Conservation (phyloP, 2,888 invertebrate genomes). For the Miltochrista miniata region DNA sequence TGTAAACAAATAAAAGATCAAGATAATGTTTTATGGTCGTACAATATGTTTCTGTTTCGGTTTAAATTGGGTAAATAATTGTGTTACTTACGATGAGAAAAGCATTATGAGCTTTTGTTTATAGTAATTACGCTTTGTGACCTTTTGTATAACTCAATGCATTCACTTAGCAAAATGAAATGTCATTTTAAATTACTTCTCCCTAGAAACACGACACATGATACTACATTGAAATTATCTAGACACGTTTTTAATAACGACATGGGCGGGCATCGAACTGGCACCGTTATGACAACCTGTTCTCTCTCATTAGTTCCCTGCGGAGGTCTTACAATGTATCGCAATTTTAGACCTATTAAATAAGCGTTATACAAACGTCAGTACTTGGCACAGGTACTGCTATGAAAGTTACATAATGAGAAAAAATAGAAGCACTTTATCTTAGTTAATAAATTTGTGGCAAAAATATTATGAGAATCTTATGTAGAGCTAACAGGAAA, state of each 20-base stretch:
- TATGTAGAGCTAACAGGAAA: too few relatives aligned
- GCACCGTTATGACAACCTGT: slow-evolving; percentile 52
- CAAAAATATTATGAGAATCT: too few relatives aligned
- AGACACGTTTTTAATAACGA: slow-evolving; percentile 27
- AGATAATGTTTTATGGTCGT: slow-evolving; percentile 6
- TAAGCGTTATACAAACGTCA: slow-evolving; percentile 15
- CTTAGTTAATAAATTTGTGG: too few relatives aligned
- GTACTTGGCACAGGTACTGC: background rate
- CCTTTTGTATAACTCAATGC: too few relatives aligned
- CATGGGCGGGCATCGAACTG: slow-evolving; percentile 43
- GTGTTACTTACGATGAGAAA: too few relatives aligned
- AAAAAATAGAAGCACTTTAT: background rate
- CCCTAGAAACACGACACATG: background rate
- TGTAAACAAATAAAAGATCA: slow-evolving; percentile 41
- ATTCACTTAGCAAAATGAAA: too few relatives aligned
- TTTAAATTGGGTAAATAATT: too few relatives aligned
- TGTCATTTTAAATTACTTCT: too few relatives aligned
- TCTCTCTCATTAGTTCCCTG: slow-evolving; percentile 37
- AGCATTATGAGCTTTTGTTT: too few relatives aligned
- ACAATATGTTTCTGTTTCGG: too few relatives aligned
- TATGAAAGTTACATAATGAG: background rate
- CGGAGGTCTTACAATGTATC: slow-evolving; percentile 30
- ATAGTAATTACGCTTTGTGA: too few relatives aligned
- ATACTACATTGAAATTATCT: slow-evolving; percentile 16
- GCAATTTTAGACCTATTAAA: slow-evolving; percentile 28